These are phyloP conservation scores for Tragelaphus imberbis DNA, from an alignment of 2,113 vertebrate genomes.

Conservation along the genomic window DNA sequence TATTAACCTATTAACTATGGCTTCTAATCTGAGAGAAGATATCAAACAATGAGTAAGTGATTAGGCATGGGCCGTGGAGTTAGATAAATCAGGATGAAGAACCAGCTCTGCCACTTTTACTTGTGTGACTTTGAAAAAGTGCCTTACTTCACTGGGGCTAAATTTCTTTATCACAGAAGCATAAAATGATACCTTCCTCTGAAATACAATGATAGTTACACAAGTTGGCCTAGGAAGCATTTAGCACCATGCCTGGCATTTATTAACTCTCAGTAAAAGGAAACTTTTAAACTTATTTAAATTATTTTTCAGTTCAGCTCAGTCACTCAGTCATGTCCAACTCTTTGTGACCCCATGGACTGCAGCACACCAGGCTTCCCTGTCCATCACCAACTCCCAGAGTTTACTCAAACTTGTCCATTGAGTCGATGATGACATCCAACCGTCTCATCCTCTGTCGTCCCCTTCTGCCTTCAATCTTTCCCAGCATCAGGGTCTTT, in stretches of 20 bases:
- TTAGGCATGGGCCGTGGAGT: not conserved
- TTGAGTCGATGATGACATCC: not conserved
- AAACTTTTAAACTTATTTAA: not conserved
- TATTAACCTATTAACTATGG: not conserved
- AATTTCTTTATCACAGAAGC: constrained; percentile 7
- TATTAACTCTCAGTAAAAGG: not conserved
- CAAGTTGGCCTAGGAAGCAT: not conserved
- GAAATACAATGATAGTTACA: not conserved
- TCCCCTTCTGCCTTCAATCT: not conserved
- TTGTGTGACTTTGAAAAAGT: not conserved
- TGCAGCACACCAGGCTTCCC: not conserved
- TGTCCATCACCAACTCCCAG: not conserved
- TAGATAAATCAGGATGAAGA: not conserved
- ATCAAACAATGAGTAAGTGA: not conserved
- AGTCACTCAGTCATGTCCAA: not conserved
- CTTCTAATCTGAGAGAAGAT: not conserved
- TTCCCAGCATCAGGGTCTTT: not conserved
- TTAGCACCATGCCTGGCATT: not conserved
- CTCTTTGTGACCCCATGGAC: not conserved
- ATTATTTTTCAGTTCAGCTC: not conserved
- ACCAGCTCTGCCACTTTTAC: not conserved
- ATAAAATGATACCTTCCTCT: not conserved
- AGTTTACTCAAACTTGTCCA: not conserved
- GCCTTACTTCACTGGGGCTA: not conserved
- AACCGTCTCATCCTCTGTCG: accelerated